These are phyloP conservation scores for Eonycteris spelaea DNA, from an alignment of 2,113 vertebrate genomes.

Conservation along the genomic window DNA sequence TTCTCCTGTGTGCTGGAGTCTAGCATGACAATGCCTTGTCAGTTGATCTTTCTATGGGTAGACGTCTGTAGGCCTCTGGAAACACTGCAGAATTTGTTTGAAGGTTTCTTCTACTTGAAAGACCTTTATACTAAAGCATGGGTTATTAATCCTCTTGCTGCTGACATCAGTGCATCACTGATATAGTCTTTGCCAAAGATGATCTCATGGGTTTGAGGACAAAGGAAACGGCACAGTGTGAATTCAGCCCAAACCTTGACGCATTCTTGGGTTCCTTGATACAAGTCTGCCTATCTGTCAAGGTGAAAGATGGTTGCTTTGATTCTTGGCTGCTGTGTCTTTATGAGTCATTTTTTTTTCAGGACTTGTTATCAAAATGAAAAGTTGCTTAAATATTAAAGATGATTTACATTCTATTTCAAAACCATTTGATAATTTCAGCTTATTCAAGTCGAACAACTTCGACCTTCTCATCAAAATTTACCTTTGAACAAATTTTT, in stretches of 20 bases:
- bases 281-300: constrained; percentile 3
- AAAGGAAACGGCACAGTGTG: constrained; percentile 45
- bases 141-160: constrained; percentile 62
- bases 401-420: constrained; percentile 36
- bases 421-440: constrained; percentile 34
- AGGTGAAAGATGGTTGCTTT: constrained; percentile 50
- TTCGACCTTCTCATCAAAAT: constrained; percentile 33
- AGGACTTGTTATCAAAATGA: constrained; percentile 35
- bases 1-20: not conserved
- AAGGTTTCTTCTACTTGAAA: constrained; percentile 53
- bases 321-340: not conserved
- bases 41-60: not conserved
- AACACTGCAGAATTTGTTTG: constrained; percentile 21
- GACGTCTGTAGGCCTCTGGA: constrained; percentile 30
- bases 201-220: constrained; percentile 68
- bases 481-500: not conserved
- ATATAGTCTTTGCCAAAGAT: constrained; percentile 68
- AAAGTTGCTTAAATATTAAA: constrained; percentile 44
- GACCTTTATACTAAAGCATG: constrained; percentile 47
- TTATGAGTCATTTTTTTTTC: constrained; percentile 28
- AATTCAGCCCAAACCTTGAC: constrained; percentile 30
- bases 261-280: not conserved
- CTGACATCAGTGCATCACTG: constrained; percentile 63
- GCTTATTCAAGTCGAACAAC: not conserved
- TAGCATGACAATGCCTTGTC: not conserved